Conservation (phyloP, 2,113 vertebrate genomes). For the Noturus placidus region DNA sequence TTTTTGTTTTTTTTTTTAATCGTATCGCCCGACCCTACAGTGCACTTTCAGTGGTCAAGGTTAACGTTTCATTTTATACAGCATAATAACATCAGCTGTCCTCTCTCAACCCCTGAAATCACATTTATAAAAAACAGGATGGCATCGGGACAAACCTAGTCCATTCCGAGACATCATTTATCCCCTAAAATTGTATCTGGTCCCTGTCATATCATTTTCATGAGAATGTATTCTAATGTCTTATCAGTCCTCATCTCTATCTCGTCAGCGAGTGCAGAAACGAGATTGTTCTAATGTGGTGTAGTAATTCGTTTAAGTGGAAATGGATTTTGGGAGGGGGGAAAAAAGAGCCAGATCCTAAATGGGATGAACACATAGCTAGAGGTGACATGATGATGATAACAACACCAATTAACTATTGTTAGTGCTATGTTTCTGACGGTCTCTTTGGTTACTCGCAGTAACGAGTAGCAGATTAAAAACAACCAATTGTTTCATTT, state of each 20-base stretch:
- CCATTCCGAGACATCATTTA: not conserved
- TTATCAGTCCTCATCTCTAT: conserved; percentile 30
- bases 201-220: conserved; percentile 17
- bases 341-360: not conserved
- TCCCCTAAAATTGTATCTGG: not conserved
- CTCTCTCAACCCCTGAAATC: not conserved
- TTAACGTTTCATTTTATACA: not conserved
- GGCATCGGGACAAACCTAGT: not conserved
- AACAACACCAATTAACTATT: not conserved
- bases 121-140: not conserved
- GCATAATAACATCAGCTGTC: not conserved
- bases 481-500: not conserved
- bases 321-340: not conserved
- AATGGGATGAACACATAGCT: not conserved
- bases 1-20: not conserved
- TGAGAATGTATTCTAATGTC: not conserved
- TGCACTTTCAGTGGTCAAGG: not conserved
- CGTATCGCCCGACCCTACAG: not conserved
- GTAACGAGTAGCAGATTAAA: not conserved
- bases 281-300: conserved; percentile 37
- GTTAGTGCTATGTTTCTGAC: not conserved
- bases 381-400: not conserved
- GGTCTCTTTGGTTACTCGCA: not conserved
- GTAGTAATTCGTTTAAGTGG: conserved; percentile 23
- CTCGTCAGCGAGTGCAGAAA: conserved; percentile 28